phyloP scores from a whole-genome alignment of 2,888 invertebrate genomes.

The Xanthostigma xanthostigma region DNA sequence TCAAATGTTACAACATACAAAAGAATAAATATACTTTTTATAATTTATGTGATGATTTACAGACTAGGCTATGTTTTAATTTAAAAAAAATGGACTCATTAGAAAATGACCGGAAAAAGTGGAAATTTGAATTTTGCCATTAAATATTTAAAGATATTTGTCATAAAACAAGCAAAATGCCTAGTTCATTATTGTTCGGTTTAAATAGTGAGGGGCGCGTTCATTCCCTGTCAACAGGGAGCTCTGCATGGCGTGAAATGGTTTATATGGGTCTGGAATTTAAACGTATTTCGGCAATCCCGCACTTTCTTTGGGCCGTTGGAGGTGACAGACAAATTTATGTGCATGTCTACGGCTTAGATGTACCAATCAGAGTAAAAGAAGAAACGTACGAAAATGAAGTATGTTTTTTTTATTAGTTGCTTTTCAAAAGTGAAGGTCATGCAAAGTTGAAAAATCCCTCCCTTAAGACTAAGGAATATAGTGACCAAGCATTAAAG shows the following conservation, averaged over 20 bases:
- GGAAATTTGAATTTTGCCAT: too few relatives aligned
- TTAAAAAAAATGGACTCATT: too few relatives aligned
- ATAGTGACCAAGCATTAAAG: too few relatives aligned
- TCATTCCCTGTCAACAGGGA: slow-evolving; percentile 65
- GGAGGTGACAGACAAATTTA: slow-evolving; percentile 88
- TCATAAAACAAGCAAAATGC: slow-evolving; percentile 33
- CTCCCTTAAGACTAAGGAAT: too few relatives aligned
- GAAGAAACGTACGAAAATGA: slow-evolving; percentile 90
- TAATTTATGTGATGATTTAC: too few relatives aligned
- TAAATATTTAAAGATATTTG: neutral
- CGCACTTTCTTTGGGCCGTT: slow-evolving; percentile 81
- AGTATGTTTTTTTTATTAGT: slow-evolving; percentile 25
- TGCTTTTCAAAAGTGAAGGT: neutral
- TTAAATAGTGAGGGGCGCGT: slow-evolving; percentile 81
- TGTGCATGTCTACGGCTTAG: slow-evolving; percentile 76
- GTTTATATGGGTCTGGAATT: slow-evolving; percentile 76
- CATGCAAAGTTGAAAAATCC: neutral
- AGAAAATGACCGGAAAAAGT: too few relatives aligned
- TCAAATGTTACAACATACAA: too few relatives aligned
- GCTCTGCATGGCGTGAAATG: slow-evolving; percentile 74
- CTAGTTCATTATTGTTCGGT: slow-evolving; percentile 62
- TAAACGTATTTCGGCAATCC: slow-evolving; percentile 73
- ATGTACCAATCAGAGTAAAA: slow-evolving; percentile 78
- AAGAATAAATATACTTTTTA: too few relatives aligned
- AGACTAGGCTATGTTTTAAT: too few relatives aligned